Conservation (phyloP, 2,888 invertebrate species). For the Apeira syringaria region DNA sequence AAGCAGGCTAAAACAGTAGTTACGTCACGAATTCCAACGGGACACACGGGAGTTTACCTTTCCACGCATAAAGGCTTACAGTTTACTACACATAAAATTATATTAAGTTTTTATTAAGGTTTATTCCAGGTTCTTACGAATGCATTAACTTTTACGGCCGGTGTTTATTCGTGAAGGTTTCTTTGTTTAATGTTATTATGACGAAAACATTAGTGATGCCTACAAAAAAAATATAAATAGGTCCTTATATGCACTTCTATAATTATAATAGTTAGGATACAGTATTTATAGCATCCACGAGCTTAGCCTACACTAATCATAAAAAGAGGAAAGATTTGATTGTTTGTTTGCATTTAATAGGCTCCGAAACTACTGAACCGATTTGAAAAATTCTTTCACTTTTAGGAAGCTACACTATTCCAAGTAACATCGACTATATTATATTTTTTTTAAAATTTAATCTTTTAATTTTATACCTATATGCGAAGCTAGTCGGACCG, state of each 20-base stretch:
- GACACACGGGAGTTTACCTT: constrained; percentile 33
- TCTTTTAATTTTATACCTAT: too few species aligned
- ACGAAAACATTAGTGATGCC: constrained; percentile 10
- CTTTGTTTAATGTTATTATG: constrained; percentile 27
- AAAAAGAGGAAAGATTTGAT: too few species aligned
- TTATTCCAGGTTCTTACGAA: constrained; percentile 29
- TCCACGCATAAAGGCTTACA: constrained; percentile 27
- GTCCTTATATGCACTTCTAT: neutral
- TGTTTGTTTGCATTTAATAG: too few species aligned
- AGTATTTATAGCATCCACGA: too few species aligned
- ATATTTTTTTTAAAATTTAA: too few species aligned
- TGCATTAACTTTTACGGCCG: constrained; percentile 33
- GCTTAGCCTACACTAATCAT: too few species aligned
- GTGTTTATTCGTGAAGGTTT: constrained; percentile 31
- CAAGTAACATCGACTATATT: too few species aligned
- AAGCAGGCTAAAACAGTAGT: constrained; percentile 59
- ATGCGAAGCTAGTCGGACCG: too few species aligned
- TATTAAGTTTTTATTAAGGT: constrained; percentile 36
- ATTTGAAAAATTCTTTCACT: too few species aligned
- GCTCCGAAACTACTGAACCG: too few species aligned
- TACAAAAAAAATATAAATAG: constrained; percentile 5
- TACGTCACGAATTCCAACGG: constrained; percentile 46
- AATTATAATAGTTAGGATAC: neutral
- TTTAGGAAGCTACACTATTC: too few species aligned
- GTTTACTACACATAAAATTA: constrained; percentile 35